Evolutionary conservation across 2,888 invertebrate species (phyloP).

Genomic region (Standfussiana lucernea): DNA sequence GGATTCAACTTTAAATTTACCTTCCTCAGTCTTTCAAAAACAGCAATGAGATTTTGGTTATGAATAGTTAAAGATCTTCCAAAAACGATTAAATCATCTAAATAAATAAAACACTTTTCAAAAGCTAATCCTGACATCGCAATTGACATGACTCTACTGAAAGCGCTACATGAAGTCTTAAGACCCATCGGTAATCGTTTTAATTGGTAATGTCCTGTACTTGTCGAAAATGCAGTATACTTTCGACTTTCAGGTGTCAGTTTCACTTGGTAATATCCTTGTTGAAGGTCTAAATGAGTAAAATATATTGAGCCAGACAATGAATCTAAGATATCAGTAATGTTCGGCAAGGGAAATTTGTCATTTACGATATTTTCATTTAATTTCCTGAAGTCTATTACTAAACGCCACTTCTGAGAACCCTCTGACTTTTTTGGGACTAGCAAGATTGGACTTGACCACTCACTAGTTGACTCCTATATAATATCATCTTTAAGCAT

Average conservation of each 20-base stretch:
- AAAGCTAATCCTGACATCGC: background rate
- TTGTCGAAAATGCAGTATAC: conserved; percentile 9
- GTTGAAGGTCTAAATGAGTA: conserved; percentile 16
- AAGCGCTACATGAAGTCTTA: conserved; percentile 2
- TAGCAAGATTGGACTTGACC: conserved; percentile 9
- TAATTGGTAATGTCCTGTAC: conserved; percentile 4
- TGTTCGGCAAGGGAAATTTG: conserved; percentile 8
- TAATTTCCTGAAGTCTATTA: background rate
- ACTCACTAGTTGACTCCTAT: conserved; percentile 12
- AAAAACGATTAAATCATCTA: background rate
- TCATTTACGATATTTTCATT: background rate
- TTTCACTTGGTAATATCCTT: conserved; percentile 8
- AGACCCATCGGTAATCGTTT: conserved; percentile 7
- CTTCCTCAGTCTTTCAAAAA: conserved; percentile 2
- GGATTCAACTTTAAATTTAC: background rate
- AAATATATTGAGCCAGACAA: conserved; percentile 6
- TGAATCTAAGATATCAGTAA: conserved; percentile 11
- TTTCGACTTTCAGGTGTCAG: background rate
- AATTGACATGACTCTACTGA: background rate
- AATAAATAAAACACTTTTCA: background rate
- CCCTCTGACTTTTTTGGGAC: conserved; percentile 4
- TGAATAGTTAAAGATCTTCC: background rate
- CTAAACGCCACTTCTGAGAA: conserved; percentile 7
- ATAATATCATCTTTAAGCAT: background rate
- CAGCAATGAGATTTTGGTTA: background rate